Conservation (phyloP, 1,140 invertebrate genomes). For the Linepithema humile region DNA sequence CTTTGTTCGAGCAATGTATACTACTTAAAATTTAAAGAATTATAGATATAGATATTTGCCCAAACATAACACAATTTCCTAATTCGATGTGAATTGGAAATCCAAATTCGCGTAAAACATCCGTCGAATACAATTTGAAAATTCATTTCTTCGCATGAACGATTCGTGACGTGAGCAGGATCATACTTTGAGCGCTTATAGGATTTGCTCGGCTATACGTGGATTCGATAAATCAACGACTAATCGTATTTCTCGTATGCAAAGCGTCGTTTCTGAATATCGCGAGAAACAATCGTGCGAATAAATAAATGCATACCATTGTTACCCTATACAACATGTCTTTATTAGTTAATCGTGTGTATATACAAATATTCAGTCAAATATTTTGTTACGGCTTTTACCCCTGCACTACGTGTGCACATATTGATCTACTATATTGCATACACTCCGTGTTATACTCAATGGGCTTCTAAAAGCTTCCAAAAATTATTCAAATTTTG, state of each 20-base stretch:
- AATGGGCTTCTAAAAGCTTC: slow-evolving; percentile 3
- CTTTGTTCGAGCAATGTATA: too few species aligned
- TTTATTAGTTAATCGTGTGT: slow-evolving; percentile 26
- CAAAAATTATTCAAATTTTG: slow-evolving; percentile 13
- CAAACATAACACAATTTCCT: background rate
- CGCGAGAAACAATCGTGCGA: slow-evolving; percentile 14
- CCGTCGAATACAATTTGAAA: slow-evolving; percentile 37
- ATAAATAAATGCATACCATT: slow-evolving; percentile 24
- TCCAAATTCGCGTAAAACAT: background rate
- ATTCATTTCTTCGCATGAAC: slow-evolving; percentile 32
- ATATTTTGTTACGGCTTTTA: slow-evolving; percentile 45
- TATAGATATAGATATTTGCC: too few species aligned
- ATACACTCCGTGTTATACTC: background rate
- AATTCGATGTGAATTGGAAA: slow-evolving; percentile 17
- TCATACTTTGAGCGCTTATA: slow-evolving; percentile 53
- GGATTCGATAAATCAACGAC: slow-evolving; percentile 63
- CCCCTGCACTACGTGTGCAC: background rate
- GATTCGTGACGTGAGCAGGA: slow-evolving; percentile 13
- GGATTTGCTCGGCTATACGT: slow-evolving; percentile 50
- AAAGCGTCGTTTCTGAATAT: slow-evolving; percentile 30
- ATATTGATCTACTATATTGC: slow-evolving; percentile 35
- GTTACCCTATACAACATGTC: background rate
- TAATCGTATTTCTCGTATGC: slow-evolving; percentile 58
- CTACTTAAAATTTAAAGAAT: too few species aligned
- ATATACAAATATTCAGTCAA: slow-evolving; percentile 24